Conservation (phyloP, 2,797 vertebrate species). For the Numenius phaeopus region DNA sequence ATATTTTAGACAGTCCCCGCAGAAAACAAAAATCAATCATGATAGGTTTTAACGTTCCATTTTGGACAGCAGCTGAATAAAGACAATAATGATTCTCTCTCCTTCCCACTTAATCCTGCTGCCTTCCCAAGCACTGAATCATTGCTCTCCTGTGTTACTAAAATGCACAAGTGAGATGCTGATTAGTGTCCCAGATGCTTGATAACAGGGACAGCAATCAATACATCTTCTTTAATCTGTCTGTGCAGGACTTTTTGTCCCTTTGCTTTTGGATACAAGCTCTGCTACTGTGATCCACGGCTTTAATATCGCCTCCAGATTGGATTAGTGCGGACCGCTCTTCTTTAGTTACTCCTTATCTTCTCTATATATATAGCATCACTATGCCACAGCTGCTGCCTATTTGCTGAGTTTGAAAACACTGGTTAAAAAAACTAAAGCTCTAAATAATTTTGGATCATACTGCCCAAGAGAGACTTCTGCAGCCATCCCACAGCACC, state of each 20-base stretch:
- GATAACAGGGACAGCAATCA: conserved; percentile 6
- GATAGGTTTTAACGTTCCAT: not conserved
- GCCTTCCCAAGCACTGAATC: not conserved
- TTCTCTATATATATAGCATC: not conserved
- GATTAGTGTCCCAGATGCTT: not conserved
- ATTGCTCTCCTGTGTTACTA: not conserved
- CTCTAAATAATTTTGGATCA: not conserved
- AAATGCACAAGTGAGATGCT: not conserved
- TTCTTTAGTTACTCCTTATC: not conserved
- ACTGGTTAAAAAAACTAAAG: not conserved
- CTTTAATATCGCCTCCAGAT: not conserved
- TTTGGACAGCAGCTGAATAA: conserved; percentile 1
- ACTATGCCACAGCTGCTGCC: not conserved
- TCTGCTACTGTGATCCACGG: not conserved
- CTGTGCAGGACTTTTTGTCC: not conserved
- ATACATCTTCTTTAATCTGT: not conserved
- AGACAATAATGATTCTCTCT: not conserved
- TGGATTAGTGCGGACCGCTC: not conserved
- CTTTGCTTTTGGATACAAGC: not conserved
- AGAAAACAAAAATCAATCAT: conserved; percentile 25
- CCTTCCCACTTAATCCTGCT: not conserved
- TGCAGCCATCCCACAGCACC: accelerated
- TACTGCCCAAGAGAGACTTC: not conserved
- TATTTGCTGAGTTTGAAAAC: not conserved
- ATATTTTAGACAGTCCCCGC: not conserved